A percentile compares a stretch with the other conserved stretches of the same genome.
phyloP scores from a whole-genome alignment of 1,140 invertebrate genomes.

The Venturia canescens region DNA sequence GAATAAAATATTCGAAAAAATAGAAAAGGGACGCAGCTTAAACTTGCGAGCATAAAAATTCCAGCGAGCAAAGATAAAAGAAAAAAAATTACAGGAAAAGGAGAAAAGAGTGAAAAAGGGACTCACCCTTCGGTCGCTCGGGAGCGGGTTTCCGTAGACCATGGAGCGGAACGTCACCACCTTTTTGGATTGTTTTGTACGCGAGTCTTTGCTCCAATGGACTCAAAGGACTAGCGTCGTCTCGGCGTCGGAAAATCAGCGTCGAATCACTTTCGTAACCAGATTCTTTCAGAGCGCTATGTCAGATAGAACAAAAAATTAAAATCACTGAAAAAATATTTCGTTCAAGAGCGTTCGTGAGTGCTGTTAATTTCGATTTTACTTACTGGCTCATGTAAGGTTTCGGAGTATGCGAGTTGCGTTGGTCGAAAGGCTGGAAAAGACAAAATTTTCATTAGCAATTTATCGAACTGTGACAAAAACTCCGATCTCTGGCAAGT shows the following conservation, averaged over 20 bases:
- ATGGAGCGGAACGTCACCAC: constrained; percentile 93
- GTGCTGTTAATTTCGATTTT: constrained; percentile 9
- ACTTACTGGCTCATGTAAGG: constrained; percentile 87
- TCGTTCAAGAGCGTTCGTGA: not conserved
- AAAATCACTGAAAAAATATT: constrained; percentile 24
- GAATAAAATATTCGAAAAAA: not conserved
- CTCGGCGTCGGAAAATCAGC: constrained; percentile 86
- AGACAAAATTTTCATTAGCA: constrained; percentile 15
- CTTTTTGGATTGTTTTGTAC: constrained; percentile 91
- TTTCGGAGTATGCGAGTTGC: constrained; percentile 73
- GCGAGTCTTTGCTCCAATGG: constrained; percentile 87
- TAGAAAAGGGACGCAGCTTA: not conserved
- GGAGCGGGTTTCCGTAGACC: constrained; percentile 92
- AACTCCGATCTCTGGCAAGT: not conserved
- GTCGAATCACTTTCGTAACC: constrained; percentile 95
- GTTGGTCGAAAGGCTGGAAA: constrained; percentile 75
- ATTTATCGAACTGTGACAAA: not conserved
- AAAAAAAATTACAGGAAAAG: constrained; percentile 41
- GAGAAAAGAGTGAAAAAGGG: constrained; percentile 21
- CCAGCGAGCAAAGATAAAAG: constrained; percentile 16
- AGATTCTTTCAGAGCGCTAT: constrained; percentile 89
- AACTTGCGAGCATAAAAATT: constrained; percentile 22
- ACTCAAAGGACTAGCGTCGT: constrained; percentile 83
- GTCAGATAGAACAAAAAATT: constrained; percentile 55
- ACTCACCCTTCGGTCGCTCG: constrained; percentile 88